Evolutionary conservation across 2,888 invertebrate genomes (phyloP), one percentile per base, ranked within the genome.

Genomic region (Zele albiditarsus): DNA sequence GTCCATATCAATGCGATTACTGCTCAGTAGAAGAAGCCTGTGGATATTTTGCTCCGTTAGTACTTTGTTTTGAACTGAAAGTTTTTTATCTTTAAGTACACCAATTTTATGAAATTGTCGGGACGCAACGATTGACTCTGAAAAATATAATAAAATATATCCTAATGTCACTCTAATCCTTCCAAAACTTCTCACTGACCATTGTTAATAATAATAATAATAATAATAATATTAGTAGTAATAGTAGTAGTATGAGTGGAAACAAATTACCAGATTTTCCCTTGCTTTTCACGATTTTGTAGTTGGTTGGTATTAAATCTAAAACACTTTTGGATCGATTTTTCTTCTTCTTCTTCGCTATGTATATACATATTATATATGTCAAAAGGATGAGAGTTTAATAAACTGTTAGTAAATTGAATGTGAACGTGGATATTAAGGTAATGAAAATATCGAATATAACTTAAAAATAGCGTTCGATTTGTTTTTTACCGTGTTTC

Each of bases 11-110:
- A 91, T 85, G 2, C 86, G 84, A 0, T 90, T 89, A 65, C 84
- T 85, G n/a, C 91, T 91, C 0, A 93, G 84, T 1, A 89, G 86
- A 49, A 92, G 83, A 58, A 93, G 86, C 78, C 90, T 91, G 77
- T 89, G 87, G 1, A 93, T 85, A 78, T 91, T 92, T 73, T 91
- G 90, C 60, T 91, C 90, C 0, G 89, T 88, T 28, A 87, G 86
- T 76, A 89, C 86, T 77, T 72, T 80, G 83, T 77, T 80, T 70
- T 75, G 74, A 53, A 82, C 71, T 28, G 85, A 76, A 53, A 80
- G 80, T 71, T 85, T 86, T 62, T 84, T 84, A 1, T 82, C 84
- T 66, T 86, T 86, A 8, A 85, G 77, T 20, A 87, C 81, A 3
- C 81, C 87, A 12, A 84, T 73, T 77, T 83, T 87, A 6, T 78